Evolutionary conservation across 2,113 vertebrate genomes (phyloP), one percentile per base, ranked within the genome.

Genomic region (Oriolus oriolus): DNA sequence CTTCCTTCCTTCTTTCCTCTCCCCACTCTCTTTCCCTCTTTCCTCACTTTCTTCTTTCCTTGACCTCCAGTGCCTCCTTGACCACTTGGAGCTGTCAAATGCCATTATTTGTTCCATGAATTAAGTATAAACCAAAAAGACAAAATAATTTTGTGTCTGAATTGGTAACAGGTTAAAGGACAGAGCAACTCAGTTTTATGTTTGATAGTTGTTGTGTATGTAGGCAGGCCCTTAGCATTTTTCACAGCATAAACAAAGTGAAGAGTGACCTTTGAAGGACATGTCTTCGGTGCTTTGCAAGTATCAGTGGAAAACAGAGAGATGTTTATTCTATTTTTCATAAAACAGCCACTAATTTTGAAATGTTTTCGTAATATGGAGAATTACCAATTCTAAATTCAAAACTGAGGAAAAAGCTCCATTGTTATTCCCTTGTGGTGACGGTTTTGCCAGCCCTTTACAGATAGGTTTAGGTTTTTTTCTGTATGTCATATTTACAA

Each of bases 391-490:
- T 47, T 23, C 4, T 42, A 28, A 73, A 73, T 41, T 64, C 11
- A 68, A 90, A 85, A 53, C 12, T 30, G 5, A 30, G 54, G 10
- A 39, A 84, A 84, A 77, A 35, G 2, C 2, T 81, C 5, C 6
- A 3, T 35, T 64, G 74, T 92, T 45, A 17, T 86, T 63, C 33
- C 22, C 6, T 56, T 68, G 4, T 33, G 17, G 6, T 28, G 15
- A 11, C 4, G 19, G 11, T n/a, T 80, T 84, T 83, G 15, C 17
- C 35, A 28, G 4, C 63, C 3, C 8, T 66, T 66, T 71, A 75
- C 4, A 5, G 21, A 52, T 19, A 14, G 24, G 9, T 27, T 78
- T 53, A 7, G 0, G 0, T 0, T 4, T 2, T 9, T 33, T 90
- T 57, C 33, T 77, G 12, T 39, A 6, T 37, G 13, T 47, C 17